Percentiles rank a stretch among this genome's conserved stretches.
phyloP scores from a whole-genome alignment of 2,888 invertebrate genomes.

The Synanthedon tipuliformis region DNA sequence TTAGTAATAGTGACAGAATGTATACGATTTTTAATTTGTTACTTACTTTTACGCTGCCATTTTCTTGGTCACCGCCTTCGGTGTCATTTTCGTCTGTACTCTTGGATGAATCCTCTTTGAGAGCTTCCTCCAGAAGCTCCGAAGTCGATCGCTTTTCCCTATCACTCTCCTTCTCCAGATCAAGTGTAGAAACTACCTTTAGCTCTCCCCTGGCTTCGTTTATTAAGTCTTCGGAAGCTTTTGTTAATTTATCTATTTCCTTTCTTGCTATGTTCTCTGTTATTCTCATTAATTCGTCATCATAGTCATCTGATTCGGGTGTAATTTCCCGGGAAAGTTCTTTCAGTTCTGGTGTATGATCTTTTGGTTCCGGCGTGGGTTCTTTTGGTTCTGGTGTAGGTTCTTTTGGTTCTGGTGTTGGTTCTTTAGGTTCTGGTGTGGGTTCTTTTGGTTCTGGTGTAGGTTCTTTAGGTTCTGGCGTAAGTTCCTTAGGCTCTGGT shows the following conservation, averaged over 20 bases:
- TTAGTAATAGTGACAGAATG: too few relatives aligned
- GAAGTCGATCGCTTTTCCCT: slow-evolving; percentile 35
- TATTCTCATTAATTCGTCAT: slow-evolving; percentile 21
- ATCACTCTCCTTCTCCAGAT: slow-evolving; percentile 31
- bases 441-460: slow-evolving; percentile 3
- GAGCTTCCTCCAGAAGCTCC: slow-evolving; percentile 48
- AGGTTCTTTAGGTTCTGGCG: slow-evolving; percentile 2
- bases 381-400: slow-evolving; percentile 13
- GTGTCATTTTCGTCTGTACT: slow-evolving; percentile 8
- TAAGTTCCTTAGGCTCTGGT: slow-evolving; percentile 3
- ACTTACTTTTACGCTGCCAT: slow-evolving; percentile 53
- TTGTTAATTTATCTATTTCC: slow-evolving; percentile 10
- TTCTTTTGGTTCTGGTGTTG: slow-evolving; percentile 14
- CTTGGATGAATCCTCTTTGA: slow-evolving; percentile 25
- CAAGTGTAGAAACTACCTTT: slow-evolving; percentile 17
- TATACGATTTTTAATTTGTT: neutral
- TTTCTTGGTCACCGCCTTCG: slow-evolving; percentile 30
- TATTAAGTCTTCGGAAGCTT: slow-evolving; percentile 34
- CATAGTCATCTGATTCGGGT: slow-evolving; percentile 6
- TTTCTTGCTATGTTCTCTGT: slow-evolving; percentile 19
- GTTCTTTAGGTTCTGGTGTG: slow-evolving; percentile 14
- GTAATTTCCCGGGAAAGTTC: slow-evolving; percentile 10
- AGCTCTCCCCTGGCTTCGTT: slow-evolving; percentile 24
- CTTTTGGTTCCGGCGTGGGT: slow-evolving; percentile 6
- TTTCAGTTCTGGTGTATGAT: slow-evolving; percentile 9